These are phyloP conservation scores for Moxostoma hubbsi DNA, from an alignment of 2,797 vertebrate genomes.

Conservation along the genomic window DNA sequence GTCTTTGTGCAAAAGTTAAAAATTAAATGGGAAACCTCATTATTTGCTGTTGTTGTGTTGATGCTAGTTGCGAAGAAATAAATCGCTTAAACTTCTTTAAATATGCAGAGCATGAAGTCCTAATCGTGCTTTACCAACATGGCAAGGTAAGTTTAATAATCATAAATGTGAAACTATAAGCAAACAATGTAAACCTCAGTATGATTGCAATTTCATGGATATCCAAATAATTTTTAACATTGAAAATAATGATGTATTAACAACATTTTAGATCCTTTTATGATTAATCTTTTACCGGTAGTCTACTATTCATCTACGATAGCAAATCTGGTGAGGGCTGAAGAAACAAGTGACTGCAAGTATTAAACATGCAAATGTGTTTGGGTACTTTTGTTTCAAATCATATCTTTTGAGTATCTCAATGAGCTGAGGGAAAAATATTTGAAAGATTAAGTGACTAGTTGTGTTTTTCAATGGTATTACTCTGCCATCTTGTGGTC, in stretches of 20 bases:
- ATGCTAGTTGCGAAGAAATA: not conserved
- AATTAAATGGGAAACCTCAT: not conserved
- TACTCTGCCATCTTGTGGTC: constrained; percentile 78
- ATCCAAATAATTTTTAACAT: too few species aligned
- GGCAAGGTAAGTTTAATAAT: not conserved
- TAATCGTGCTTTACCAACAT: not conserved
- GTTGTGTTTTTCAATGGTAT: constrained; percentile 43
- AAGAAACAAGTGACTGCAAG: too few species aligned
- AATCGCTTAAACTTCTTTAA: not conserved
- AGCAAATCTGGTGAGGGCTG: too few species aligned
- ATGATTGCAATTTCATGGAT: too few species aligned
- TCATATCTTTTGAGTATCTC: not conserved
- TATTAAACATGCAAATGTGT: too few species aligned
- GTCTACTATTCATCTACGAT: too few species aligned
- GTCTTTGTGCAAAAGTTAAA: not conserved
- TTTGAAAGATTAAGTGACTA: not conserved
- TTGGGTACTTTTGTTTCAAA: not conserved
- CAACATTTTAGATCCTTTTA: too few species aligned
- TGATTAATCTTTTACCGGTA: too few species aligned
- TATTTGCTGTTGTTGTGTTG: too few species aligned
- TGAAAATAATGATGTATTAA: too few species aligned
- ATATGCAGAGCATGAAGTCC: not conserved
- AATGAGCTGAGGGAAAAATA: not conserved
- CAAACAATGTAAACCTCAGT: too few species aligned
- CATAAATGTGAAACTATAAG: too few species aligned